phyloP scores from a whole-genome alignment of 1,140 invertebrate species.

The Anastrepha obliqua region DNA sequence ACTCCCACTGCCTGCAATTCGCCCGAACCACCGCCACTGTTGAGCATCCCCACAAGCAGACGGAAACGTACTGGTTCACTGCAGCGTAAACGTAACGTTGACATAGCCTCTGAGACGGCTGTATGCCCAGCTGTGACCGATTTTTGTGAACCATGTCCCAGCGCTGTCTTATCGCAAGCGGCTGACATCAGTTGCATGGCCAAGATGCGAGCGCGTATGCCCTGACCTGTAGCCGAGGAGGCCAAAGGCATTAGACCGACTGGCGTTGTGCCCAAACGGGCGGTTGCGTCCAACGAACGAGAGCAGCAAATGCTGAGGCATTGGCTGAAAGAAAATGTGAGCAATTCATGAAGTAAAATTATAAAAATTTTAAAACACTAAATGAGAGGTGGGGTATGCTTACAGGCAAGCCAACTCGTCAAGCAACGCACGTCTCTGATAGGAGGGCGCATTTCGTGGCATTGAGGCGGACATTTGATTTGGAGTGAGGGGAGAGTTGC shows the following conservation, averaged over 20 bases:
- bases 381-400: constrained; percentile 63
- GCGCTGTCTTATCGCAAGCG: constrained; percentile 82
- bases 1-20: constrained; percentile 89
- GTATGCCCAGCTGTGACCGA: constrained; percentile 79
- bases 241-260: constrained; percentile 90
- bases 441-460: constrained; percentile 76
- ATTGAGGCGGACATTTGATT: constrained; percentile 75
- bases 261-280: constrained; percentile 83
- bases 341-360: not conserved
- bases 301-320: constrained; percentile 87
- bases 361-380: not conserved
- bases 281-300: constrained; percentile 83
- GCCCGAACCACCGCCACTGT: constrained; percentile 80
- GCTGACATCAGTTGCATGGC: constrained; percentile 82
- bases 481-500: constrained; percentile 63
- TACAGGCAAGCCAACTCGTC: constrained; percentile 91
- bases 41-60: constrained; percentile 90
- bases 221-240: constrained; percentile 79
- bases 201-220: constrained; percentile 70
- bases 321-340: constrained; percentile 75
- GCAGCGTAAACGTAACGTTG: constrained; percentile 89
- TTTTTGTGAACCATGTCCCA: constrained; percentile 69
- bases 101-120: constrained; percentile 91
- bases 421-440: constrained; percentile 82
- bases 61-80: constrained; percentile 94